phyloP scores from a whole-genome alignment of 2,113 vertebrate genomes.

The Psephotus haematonotus region DNA sequence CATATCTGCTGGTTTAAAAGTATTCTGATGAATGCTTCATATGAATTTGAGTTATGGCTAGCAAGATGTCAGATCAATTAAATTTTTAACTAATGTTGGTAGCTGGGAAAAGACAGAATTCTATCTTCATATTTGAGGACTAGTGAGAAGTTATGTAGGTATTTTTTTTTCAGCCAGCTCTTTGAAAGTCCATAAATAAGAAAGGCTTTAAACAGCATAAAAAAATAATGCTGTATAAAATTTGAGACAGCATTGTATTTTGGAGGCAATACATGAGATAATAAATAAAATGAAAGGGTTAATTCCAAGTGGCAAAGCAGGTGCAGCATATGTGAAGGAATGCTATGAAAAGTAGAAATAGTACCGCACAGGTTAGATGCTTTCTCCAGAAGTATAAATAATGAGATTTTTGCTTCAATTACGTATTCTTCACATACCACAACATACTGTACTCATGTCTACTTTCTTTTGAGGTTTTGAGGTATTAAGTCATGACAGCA shows the following conservation, averaged over 20 bases:
- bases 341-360: background rate
- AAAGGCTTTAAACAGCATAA: background rate
- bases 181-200: background rate
- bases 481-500: background rate
- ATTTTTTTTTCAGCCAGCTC: background rate
- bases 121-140: background rate
- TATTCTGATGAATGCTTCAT: background rate
- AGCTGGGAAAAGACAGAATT: background rate
- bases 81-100: background rate
- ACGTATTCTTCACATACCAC: background rate
- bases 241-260: background rate
- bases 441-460: background rate
- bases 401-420: background rate
- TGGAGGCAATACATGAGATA: background rate
- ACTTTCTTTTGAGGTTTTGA: conserved; percentile 22
- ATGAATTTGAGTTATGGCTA: background rate
- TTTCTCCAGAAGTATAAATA: background rate
- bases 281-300: background rate
- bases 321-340: background rate
- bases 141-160: background rate
- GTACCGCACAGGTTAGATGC: background rate
- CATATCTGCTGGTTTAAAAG: background rate
- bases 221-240: background rate
- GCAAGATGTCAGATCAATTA: background rate
- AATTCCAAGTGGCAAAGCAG: background rate